phyloP scores from a whole-genome alignment of 2,113 vertebrate species.

The Prunella fulvescens region DNA sequence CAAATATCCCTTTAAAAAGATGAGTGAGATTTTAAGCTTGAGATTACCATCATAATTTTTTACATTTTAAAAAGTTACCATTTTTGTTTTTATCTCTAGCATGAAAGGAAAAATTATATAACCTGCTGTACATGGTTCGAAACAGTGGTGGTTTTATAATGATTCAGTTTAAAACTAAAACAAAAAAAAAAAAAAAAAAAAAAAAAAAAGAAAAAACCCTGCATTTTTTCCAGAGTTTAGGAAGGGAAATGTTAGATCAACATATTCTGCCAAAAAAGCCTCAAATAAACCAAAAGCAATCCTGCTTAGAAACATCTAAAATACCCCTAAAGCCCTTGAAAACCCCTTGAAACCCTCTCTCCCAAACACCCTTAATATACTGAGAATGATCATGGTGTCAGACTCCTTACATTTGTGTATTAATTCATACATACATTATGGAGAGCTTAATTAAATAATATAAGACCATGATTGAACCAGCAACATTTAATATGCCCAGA shows the following conservation, averaged over 20 bases:
- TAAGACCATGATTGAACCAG: neutral
- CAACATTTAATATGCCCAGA: neutral
- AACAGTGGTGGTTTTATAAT: conserved; percentile 5
- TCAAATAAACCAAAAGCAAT: conserved; percentile 39
- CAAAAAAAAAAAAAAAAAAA: neutral
- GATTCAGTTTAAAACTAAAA: neutral
- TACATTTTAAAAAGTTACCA: conserved; percentile 13
- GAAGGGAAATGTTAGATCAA: conserved; percentile 29
- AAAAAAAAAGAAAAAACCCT: neutral
- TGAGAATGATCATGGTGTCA: neutral
- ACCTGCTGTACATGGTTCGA: neutral
- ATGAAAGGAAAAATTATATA: conserved; percentile 33
- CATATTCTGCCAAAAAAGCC: conserved; percentile 22
- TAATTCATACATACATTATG: conserved; percentile 46
- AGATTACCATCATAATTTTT: conserved; percentile 41
- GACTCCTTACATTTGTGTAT: conserved; percentile 28
- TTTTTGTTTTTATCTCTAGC: neutral
- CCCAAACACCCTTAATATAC: conserved; percentile 8
- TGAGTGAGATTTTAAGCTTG: conserved; percentile 38
- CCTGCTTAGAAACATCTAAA: conserved; percentile 30
- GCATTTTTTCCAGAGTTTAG: neutral
- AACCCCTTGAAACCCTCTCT: conserved; percentile 34
- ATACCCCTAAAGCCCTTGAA: conserved; percentile 31
- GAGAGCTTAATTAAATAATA: conserved; percentile 56
- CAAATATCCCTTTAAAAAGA: conserved; percentile 55